Conservation (phyloP, 2,113 vertebrate species). For the Pseudorasbora parva region DNA sequence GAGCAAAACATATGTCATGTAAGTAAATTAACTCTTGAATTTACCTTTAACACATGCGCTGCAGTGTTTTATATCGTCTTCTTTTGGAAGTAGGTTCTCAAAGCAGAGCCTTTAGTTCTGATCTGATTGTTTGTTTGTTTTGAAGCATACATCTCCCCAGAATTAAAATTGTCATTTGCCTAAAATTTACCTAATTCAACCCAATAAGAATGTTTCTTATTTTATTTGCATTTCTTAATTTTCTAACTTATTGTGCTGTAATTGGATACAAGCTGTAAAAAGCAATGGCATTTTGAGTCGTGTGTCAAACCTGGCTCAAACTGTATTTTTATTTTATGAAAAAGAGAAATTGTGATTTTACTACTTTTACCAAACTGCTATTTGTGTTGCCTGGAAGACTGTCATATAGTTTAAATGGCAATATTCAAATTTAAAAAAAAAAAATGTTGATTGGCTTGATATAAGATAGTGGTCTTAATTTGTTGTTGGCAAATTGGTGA, state of each 20-base stretch:
- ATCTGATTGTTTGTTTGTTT: not conserved
- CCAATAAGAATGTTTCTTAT: not conserved
- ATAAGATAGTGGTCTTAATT: no score
- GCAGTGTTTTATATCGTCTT: not conserved
- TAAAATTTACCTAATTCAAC: not conserved
- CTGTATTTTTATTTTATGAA: not conserved
- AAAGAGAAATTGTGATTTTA: no score
- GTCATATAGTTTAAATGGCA: not conserved
- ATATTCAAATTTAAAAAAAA: no score
- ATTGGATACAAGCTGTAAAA: not conserved
- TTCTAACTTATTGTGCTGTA: not conserved
- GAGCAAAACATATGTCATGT: conserved; percentile 92
- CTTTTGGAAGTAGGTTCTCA: not conserved
- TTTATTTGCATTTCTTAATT: not conserved
- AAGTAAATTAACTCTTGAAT: conserved; percentile 66
- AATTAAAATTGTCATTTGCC: not conserved
- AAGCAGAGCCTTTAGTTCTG: not conserved
- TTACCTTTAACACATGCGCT: not conserved
- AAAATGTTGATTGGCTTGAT: no score
- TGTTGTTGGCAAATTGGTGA: not conserved
- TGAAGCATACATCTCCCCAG: not conserved
- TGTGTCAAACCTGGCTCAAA: not conserved
- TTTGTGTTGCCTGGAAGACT: no score
- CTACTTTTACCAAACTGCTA: no score
- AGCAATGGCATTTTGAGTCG: not conserved